Evolutionary conservation across 2,888 invertebrate species (phyloP), one percentile per base, ranked within the genome.

Genomic region (Petrolisthes cinctipes): DNA sequence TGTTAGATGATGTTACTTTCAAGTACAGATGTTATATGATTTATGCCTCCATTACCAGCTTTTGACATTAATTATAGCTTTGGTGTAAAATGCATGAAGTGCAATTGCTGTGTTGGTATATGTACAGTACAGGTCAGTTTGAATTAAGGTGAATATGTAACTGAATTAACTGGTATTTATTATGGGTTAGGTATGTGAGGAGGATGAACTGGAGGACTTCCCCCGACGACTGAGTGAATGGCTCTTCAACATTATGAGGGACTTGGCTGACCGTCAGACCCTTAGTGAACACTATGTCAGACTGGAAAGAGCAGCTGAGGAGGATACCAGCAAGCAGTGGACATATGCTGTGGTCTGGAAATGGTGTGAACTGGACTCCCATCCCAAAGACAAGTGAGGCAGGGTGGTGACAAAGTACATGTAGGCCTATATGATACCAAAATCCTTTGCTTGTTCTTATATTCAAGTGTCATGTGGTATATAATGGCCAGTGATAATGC

Each of bases 231-330:
- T 99, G 98, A 96, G 98, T 91, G 98, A 99, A 93, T 99, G 99
- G 99, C 95, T 99, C 84, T 98, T 97, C 95, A 97, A 98, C 95
- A 96, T 99, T 91, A 98, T 98, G 98, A 95, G 97, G 91, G 97
- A 98, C 94, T 94, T 98, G 94, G 98, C 98, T 87, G 97, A 97
- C 93, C 95, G 97, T 90, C 95, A 96, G 92, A 97, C 97, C 93
- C 94, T 97, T 68, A 95, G 96, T 20, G 95, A 96, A 83, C 96
- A 97, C 93, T 98, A 96, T 93, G 94, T 96, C 93, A 94, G 95
- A 93, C 95, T 91, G 51, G 90, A 90, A 79, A 53, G 81, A 53
- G 89, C 90, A 23, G 88, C 90, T 5, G 89, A 94, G 91, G 79
- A 95, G 82, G 96, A 97, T 93, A 94, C 96, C 93, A 96, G 96